Evolutionary conservation across 2,797 vertebrate species (phyloP), one percentile per base, ranked within the genome.

Genomic region (Garrulus glandarius): DNA sequence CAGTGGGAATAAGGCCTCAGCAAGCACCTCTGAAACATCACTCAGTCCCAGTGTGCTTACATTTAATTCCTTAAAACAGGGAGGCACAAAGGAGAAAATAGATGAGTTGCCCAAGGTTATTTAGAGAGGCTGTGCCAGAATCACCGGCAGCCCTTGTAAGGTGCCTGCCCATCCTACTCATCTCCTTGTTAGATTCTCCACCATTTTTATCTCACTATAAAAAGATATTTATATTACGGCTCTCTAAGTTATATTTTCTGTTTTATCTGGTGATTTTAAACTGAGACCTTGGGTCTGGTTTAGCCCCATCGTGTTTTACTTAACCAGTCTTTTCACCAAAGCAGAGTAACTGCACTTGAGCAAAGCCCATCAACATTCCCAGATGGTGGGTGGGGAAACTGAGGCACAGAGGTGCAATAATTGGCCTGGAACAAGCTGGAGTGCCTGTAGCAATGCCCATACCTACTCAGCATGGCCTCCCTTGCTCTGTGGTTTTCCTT

Each of bases 171-270:
- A 29, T 84, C 50, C 36, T 47, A 4, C 11, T 26, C 19, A 10
- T 10, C 23, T 82, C 19, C 17, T 37, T 34, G 4, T 29, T 60
- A 43, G 19, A 39, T 56, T 57, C 84, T 61, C 46, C 39, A 29
- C 9, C 11, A 8, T 13, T 84, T 84, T 43, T 36, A 10, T n/a
- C n/a, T 88, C 57, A 43, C 2, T 68, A 29, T 29, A 21, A 41
- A 49, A 75, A 49, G 0, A 4, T 44, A 15, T 9, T 60, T 0
- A 19, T 18, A 1, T 24, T 24, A 9, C 4, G 8, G 12, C 5
- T 67, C 23, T 74, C 32, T 41, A 50, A 34, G 17, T 71, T 44
- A 3, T 27, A 77, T 60, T 77, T 84, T 75, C 23, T 78, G 19
- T 15, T 77, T 55, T 53, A 19, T 74, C 23, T 70, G 27, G 12